phyloP scores from a whole-genome alignment of 2,113 vertebrate species.

The Girardinichthys multiradiatus region DNA sequence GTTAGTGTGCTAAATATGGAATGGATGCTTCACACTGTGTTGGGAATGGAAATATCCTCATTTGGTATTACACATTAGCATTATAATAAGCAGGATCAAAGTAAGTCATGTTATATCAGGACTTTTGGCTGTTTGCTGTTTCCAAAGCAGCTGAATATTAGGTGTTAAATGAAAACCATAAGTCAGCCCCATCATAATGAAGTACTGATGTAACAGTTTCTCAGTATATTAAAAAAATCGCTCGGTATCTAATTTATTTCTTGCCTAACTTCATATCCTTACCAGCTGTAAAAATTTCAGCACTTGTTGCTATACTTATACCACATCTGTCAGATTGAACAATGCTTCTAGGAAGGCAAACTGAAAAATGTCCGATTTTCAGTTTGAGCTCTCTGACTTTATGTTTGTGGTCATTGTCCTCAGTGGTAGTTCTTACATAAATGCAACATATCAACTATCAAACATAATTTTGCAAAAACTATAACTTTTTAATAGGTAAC shows the following conservation, averaged over 20 bases:
- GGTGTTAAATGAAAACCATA: neutral
- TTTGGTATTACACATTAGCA: neutral
- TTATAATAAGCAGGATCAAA: neutral
- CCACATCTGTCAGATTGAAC: neutral
- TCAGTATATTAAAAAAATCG: neutral
- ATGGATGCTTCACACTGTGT: neutral
- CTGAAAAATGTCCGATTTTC: neutral
- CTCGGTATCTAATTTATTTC: neutral
- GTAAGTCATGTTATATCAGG: neutral
- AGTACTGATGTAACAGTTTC: slow-evolving; percentile 1
- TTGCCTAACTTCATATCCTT: neutral
- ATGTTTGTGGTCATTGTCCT: neutral
- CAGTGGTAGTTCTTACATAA: neutral
- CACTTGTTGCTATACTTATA: neutral
- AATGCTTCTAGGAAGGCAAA: neutral
- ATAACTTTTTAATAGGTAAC: no score
- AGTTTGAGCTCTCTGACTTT: neutral
- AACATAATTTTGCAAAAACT: neutral
- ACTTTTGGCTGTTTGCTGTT: neutral
- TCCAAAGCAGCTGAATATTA: slow-evolving; percentile 22
- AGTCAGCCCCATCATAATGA: neutral
- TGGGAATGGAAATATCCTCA: neutral
- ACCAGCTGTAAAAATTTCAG: neutral
- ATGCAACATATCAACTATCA: no score
- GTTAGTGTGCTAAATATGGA: neutral